Conservation (phyloP, 2,113 vertebrate species). For the Mobula hypostoma region DNA sequence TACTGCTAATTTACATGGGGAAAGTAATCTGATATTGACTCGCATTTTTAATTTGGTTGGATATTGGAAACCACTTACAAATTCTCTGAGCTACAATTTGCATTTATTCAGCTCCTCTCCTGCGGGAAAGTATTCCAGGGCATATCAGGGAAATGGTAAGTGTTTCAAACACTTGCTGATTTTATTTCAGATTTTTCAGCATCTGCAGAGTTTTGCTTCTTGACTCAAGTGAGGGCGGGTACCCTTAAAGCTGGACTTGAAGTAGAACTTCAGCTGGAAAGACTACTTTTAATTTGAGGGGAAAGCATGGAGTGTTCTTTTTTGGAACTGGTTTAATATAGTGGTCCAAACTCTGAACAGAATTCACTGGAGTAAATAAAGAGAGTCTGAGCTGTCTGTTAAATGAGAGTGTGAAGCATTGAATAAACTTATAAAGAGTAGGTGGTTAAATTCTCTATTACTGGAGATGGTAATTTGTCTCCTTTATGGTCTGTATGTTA, state of each 20-base stretch:
- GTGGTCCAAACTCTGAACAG: not conserved
- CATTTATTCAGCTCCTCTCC: not conserved
- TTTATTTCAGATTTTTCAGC: too few relatives aligned
- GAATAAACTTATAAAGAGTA: too few relatives aligned
- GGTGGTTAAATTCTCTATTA: too few relatives aligned
- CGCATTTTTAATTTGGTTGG: not conserved
- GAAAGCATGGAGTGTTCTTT: not conserved
- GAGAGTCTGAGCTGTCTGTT: not conserved
- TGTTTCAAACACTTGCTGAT: too few relatives aligned
- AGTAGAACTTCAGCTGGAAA: not conserved
- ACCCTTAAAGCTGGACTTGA: not conserved
- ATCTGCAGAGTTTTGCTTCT: too few relatives aligned
- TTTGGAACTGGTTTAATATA: not conserved
- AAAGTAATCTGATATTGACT: constrained; percentile 12
- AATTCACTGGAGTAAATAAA: not conserved
- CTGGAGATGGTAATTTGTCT: too few relatives aligned
- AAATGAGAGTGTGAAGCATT: too few relatives aligned
- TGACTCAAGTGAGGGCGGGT: not conserved
- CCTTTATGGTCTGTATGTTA: too few relatives aligned
- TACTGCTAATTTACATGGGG: not conserved
- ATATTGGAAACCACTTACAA: too few relatives aligned
- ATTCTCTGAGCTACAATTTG: not conserved
- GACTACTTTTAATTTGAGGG: not conserved
- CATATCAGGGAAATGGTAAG: too few relatives aligned
- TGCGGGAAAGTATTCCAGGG: too few relatives aligned